These are phyloP conservation scores for Grallaria varia DNA, from an alignment of 2,113 vertebrate genomes.

Conservation along the genomic window DNA sequence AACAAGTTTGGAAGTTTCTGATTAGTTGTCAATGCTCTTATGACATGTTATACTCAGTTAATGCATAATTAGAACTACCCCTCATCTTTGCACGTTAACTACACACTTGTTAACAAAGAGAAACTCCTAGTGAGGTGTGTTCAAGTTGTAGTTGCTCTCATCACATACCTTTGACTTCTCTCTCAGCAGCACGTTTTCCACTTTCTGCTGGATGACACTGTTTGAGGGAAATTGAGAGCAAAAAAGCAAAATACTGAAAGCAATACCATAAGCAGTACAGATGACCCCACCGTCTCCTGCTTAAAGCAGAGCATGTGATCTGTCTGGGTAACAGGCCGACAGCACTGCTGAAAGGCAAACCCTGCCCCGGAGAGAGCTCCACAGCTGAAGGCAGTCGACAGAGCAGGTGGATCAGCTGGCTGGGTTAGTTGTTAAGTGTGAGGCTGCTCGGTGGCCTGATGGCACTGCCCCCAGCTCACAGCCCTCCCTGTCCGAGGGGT, in stretches of 20 bases:
- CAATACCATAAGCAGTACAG: neutral
- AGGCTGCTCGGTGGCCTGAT: neutral
- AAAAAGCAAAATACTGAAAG: neutral
- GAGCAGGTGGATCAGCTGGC: neutral
- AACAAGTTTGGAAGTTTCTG: neutral
- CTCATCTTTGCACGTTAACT: neutral
- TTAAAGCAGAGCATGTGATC: neutral
- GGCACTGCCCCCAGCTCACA: neutral
- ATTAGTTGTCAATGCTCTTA: neutral
- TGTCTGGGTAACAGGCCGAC: neutral
- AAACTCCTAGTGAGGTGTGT: neutral
- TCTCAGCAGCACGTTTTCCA: neutral
- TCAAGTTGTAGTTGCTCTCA: neutral
- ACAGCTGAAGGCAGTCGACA: neutral
- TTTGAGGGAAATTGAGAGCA: neutral
- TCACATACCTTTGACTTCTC: neutral
- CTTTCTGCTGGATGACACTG: neutral
- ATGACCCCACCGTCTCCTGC: neutral
- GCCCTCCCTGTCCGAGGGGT: too few relatives aligned
- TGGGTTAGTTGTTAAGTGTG: neutral
- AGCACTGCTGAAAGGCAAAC: neutral
- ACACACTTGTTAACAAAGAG: neutral
- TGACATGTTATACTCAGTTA: neutral
- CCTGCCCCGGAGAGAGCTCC: neutral
- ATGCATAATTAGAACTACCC: neutral